Evolutionary conservation across 2,888 invertebrate species (phyloP), one percentile per base, ranked within the genome.

Genomic region (Molorchus minor): DNA sequence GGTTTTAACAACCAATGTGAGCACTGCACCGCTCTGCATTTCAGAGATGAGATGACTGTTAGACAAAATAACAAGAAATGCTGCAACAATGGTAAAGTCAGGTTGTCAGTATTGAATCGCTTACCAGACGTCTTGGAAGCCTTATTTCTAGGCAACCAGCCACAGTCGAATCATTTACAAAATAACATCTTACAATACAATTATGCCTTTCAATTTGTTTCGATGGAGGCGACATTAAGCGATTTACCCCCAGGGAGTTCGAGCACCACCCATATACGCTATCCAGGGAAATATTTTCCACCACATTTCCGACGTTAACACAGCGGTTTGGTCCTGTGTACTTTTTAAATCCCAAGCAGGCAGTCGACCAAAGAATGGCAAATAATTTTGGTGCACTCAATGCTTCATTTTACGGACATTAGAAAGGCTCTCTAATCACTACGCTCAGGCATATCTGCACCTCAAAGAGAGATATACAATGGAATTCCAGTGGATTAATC

Each of bases 401-500:
- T n/a, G 17, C 17, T 1, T 4, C 16, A 1, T 5, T 4, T 19
- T 41, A 1, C n/a, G 3, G n/a, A 8, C 2, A 1, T 19, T 41
- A 1, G 41, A 41, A 12, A 20, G 5, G 2, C n/a, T 19, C 1
- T 2, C 19, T 2, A 41, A 41, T n/a, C 41, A 16, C 2, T 46
- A 17, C 16, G 46, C 46, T 5, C 25, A 29, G 7, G 46, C 46
- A 3, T 46, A 46, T n/a, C 29, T 46, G 46, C 46, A 46, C 8
- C 15, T 33, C 8, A 3, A 33, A 8, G 8, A 46, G 7, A n/a
- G 16, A 4, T 46, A 30, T 16, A n/a, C 29, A 12, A 0, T 12
- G 2, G 20, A 41, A 20, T 1, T 41, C 2, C 8, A 17, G 5
- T 19, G 3, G 1, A 41, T 41, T 1, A 5, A 41, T 1, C 12